Conservation (phyloP, 2,888 invertebrate genomes). For the Polia nebulosa region DNA sequence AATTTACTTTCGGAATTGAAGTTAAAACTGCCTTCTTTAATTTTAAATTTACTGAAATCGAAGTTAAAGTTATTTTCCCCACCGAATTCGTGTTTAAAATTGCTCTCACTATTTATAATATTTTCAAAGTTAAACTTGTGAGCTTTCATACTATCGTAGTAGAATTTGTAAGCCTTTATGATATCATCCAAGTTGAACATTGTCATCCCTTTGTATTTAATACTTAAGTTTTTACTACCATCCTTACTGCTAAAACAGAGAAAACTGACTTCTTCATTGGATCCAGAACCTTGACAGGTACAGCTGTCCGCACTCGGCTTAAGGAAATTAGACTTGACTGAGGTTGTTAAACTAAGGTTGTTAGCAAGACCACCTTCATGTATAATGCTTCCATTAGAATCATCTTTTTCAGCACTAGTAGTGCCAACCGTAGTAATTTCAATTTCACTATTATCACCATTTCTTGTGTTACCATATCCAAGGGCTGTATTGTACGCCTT, state of each 20-base stretch:
- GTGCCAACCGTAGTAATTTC: background rate
- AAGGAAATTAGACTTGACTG: background rate
- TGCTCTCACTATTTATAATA: slow-evolving; percentile 1
- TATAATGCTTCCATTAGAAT: background rate
- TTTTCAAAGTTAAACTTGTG: slow-evolving; percentile 13
- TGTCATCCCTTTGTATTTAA: slow-evolving; percentile 28
- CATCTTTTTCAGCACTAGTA: background rate
- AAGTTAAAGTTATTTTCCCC: background rate
- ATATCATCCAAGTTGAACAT: slow-evolving; percentile 32
- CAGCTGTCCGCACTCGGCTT: background rate
- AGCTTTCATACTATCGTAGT: background rate
- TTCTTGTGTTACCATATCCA: background rate
- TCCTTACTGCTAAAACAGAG: slow-evolving; percentile 38
- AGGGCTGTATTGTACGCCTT: background rate
- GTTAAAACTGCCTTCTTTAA: background rate
- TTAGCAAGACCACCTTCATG: background rate
- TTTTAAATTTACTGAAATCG: slow-evolving; percentile 10
- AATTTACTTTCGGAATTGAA: slow-evolving; percentile 13
- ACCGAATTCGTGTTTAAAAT: background rate
- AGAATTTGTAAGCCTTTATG: slow-evolving; percentile 30
- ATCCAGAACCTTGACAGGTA: background rate
- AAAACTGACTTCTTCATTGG: slow-evolving; percentile 18
- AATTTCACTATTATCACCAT: slow-evolving; percentile 3
- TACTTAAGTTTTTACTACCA: slow-evolving; percentile 21
- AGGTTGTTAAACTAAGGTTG: background rate